Evolutionary conservation across 2,797 vertebrate genomes (phyloP).

Genomic region (Phyllotis vaccarum): DNA sequence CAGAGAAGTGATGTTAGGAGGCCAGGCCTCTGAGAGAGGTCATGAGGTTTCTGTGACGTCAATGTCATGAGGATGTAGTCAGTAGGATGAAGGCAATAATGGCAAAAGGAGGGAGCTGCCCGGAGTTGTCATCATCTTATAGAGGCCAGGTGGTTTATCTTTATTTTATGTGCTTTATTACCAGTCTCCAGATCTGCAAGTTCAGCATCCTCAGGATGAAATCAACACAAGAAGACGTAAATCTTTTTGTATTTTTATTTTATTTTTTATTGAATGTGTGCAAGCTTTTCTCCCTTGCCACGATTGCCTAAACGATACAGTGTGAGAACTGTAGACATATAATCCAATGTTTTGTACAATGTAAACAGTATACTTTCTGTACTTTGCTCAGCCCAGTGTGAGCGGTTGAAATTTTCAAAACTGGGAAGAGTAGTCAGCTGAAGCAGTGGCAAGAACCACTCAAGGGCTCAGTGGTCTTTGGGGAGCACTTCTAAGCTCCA

Average conservation of each 20-base stretch:
- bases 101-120: neutral
- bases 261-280: neutral
- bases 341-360: neutral
- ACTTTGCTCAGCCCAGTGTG: neutral
- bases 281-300: neutral
- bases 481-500: neutral
- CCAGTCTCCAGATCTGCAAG: neutral
- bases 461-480: neutral
- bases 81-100: neutral
- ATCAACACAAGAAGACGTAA: neutral
- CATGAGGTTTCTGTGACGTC: neutral
- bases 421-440: neutral
- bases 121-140: neutral
- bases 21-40: neutral
- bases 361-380: neutral
- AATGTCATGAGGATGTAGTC: neutral
- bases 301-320: neutral
- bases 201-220: neutral
- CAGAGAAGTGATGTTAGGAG: neutral
- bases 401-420: neutral
- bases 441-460: neutral
- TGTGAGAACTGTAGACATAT: neutral
- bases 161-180: too few relatives aligned
- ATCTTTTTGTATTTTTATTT: too few relatives aligned
- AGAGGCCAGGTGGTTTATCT: neutral